phyloP scores from a whole-genome alignment of 2,113 vertebrate species.

The Clarias batrachus region DNA sequence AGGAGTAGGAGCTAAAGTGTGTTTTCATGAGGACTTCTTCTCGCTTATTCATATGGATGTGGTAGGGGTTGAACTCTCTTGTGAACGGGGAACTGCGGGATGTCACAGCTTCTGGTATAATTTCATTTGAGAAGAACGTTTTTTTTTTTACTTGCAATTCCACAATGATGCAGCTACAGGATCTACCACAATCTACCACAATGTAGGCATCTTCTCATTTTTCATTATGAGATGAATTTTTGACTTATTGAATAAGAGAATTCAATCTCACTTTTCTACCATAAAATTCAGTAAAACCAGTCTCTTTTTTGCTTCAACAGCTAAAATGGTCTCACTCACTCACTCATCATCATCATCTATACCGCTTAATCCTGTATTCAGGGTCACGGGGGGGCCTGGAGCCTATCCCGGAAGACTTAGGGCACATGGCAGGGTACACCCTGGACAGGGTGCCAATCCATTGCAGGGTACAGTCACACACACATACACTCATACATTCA shows the following conservation, averaged over 20 bases:
- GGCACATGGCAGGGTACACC: too few relatives aligned
- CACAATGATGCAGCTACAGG: background rate
- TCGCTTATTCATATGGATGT: slow-evolving; percentile 43
- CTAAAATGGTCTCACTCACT: slow-evolving; percentile 18
- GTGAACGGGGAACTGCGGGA: background rate
- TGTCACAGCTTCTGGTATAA: background rate
- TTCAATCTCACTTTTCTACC: background rate
- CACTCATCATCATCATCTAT: too few relatives aligned
- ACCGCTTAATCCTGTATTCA: too few relatives aligned
- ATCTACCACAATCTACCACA: background rate
- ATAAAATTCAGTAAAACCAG: slow-evolving; percentile 44
- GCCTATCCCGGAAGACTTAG: too few relatives aligned
- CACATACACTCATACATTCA: too few relatives aligned
- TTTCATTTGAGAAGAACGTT: background rate
- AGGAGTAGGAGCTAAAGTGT: slow-evolving; percentile 47
- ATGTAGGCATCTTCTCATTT: background rate
- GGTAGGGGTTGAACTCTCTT: background rate
- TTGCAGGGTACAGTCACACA: too few relatives aligned
- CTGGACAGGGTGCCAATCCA: too few relatives aligned
- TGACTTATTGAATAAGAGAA: background rate
- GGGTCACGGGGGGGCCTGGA: too few relatives aligned
- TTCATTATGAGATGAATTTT: background rate
- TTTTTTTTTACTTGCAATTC: background rate
- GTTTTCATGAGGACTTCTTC: slow-evolving; percentile 45
- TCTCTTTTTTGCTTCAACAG: slow-evolving; percentile 33